A percentile compares a stretch with the other conserved stretches of the same genome.
phyloP scores from a whole-genome alignment of 2,888 invertebrate genomes.

The Cenopis cana region DNA sequence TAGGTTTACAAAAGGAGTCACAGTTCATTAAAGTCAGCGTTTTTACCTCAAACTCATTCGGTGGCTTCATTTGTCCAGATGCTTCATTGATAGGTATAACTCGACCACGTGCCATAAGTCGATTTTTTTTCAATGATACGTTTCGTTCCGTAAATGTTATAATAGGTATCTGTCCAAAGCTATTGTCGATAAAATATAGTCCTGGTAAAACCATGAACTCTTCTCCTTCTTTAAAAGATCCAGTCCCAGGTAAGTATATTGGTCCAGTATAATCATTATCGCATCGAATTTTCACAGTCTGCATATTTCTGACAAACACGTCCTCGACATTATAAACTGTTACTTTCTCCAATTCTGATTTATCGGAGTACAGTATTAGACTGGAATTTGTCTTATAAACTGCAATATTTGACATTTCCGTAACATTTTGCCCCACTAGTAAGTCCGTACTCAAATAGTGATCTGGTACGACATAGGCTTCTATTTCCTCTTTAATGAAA shows the following conservation, averaged over 20 bases:
- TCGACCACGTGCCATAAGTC: constrained; percentile 6
- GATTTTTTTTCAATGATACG: neutral
- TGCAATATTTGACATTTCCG: constrained; percentile 33
- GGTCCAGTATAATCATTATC: neutral
- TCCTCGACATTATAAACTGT: neutral
- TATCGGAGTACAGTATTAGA: constrained; percentile 24
- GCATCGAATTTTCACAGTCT: neutral
- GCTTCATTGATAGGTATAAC: neutral
- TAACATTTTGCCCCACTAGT: constrained; percentile 43
- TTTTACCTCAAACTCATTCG: constrained; percentile 6
- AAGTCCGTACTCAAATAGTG: constrained; percentile 33
- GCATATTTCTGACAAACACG: neutral
- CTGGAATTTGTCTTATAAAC: constrained; percentile 31
- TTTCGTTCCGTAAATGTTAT: neutral
- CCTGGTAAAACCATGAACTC: constrained; percentile 11
- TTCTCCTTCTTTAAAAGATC: neutral
- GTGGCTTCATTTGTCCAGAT: neutral
- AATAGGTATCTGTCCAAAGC: neutral
- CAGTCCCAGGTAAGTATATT: constrained; percentile 8
- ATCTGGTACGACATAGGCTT: constrained; percentile 34
- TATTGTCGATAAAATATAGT: neutral
- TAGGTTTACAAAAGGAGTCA: neutral
- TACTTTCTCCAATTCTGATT: constrained; percentile 1
- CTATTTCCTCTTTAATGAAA: constrained; percentile 26
- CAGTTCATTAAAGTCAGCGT: neutral